Percentiles rank a stretch among this genome's conserved stretches.
Evolutionary conservation across 2,797 vertebrate genomes (phyloP).

Genomic region (Apogon hyalosoma): DNA sequence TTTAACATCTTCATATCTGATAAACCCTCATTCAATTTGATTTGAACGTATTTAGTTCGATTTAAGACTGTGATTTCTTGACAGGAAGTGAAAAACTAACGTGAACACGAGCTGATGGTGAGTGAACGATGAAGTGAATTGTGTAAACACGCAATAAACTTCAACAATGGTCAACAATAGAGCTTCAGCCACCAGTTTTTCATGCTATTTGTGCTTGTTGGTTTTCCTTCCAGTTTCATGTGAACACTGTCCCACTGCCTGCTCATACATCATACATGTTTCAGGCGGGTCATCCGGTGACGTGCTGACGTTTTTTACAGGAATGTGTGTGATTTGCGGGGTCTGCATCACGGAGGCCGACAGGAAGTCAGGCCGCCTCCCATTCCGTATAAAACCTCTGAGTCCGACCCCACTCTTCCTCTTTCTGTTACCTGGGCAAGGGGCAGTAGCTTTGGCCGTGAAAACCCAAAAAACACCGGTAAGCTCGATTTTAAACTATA

Average conservation of each 20-base stretch:
- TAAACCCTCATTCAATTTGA: background rate
- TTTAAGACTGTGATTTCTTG: no score
- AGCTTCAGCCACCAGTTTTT: no score
- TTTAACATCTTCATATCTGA: background rate
- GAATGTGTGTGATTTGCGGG: conserved; percentile 86
- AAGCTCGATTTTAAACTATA: conserved; percentile 46
- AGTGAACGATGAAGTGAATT: no score
- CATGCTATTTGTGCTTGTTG: background rate
- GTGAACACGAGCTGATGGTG: no score
- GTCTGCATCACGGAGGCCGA: conserved; percentile 63
- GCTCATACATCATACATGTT: conserved; percentile 35
- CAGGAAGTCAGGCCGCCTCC: conserved; percentile 75
- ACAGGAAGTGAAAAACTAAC: no score
- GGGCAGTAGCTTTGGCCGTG: conserved; percentile 84
- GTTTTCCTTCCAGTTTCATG: background rate
- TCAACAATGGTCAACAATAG: no score
- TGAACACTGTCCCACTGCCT: background rate
- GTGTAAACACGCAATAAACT: no score
- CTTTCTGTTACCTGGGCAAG: conserved; percentile 89
- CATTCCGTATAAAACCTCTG: conserved; percentile 81
- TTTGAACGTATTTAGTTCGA: no score
- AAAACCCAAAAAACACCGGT: conserved; percentile 83
- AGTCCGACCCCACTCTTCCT: conserved; percentile 70
- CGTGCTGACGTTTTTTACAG: conserved; percentile 78
- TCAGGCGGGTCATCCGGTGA: conserved; percentile 50